Evolutionary conservation across 2,797 vertebrate genomes (phyloP), one percentile per base, ranked within the genome.

Genomic region (Neosilurus mollespiculum): DNA sequence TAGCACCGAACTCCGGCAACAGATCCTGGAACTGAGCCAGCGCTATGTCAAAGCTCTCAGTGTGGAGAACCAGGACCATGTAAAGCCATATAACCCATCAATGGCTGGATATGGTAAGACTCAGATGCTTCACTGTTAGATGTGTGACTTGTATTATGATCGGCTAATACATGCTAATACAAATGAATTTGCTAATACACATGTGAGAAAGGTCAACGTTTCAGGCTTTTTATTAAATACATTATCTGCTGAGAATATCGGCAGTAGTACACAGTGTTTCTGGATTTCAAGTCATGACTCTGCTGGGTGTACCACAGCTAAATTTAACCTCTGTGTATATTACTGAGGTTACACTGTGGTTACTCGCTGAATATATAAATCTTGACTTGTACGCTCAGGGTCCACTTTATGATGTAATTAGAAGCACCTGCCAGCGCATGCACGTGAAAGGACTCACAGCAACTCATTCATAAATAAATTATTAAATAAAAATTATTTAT

Each of bases 41-140:
- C 95, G 95, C 93, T 99, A 99, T 0, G 97, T 99, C 89, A 98
- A 96, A 91, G 97, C 97, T 87, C 92, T 99, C 85, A 96, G 96
- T 18, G 96, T 98, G 89, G 98, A 99, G 93, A 98, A 97, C 91
- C 96, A 97, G 90, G 95, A 96, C 53, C 90, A 94, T 69, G 95
- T 95, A 34, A 94, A 95, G 9, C 95, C 93, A 0, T 95, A 95
- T 83, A 97, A 96, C 70, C 94, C 95, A 53, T 96, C 97, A 69
- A 94, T 99, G 96, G 95, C 96, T 78, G 97, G 98, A 92, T 98
- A 98, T 73, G 98, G 98, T 99, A 95, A 96, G 70, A 12, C 18
- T 69, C 11, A 14, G n/a, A 16, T 24, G 3, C 22, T 78, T 18
- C 22, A 77, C 14, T 43, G 6, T 4, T 62, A 11, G 4, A 75